Conservation (phyloP, 2,113 vertebrate genomes). For the Elachura formosa region DNA sequence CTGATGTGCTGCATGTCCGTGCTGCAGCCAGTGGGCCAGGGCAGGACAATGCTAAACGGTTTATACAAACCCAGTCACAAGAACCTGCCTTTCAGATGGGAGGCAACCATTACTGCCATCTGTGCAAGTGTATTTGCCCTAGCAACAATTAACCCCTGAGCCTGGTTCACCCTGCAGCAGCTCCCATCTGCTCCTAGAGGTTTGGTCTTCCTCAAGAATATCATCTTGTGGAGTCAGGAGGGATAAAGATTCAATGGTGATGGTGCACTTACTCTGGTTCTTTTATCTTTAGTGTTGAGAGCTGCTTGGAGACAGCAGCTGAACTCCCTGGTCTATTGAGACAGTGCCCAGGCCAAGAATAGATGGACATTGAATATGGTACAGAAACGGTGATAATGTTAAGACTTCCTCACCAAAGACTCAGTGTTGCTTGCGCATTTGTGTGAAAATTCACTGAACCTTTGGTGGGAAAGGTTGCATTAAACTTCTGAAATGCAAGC, state of each 20-base stretch:
- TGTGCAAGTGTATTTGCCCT: background rate
- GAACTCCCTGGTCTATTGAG: rapidly evolving
- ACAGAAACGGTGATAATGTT: background rate
- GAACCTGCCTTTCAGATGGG: background rate
- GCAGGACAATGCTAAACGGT: background rate
- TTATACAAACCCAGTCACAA: background rate
- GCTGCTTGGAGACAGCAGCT: background rate
- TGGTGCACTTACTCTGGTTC: background rate
- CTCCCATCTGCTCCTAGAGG: background rate
- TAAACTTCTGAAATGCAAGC: background rate
- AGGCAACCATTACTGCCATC: background rate
- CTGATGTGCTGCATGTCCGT: background rate
- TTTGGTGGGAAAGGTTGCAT: background rate
- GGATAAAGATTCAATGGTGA: background rate
- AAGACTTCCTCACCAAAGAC: background rate
- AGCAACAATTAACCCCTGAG: background rate
- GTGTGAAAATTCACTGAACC: background rate
- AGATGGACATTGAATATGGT: background rate
- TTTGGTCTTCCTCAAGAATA: background rate
- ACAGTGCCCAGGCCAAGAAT: background rate
- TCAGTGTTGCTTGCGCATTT: background rate
- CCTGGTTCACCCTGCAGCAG: background rate
- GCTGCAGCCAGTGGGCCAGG: background rate
- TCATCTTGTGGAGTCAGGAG: background rate
- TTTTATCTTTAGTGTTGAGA: background rate